A percentile compares a stretch with the other conserved stretches of the same genome.
These are phyloP conservation scores for Rhagonycha fulva DNA, from an alignment of 2,888 invertebrate genomes.

Conservation along the genomic window DNA sequence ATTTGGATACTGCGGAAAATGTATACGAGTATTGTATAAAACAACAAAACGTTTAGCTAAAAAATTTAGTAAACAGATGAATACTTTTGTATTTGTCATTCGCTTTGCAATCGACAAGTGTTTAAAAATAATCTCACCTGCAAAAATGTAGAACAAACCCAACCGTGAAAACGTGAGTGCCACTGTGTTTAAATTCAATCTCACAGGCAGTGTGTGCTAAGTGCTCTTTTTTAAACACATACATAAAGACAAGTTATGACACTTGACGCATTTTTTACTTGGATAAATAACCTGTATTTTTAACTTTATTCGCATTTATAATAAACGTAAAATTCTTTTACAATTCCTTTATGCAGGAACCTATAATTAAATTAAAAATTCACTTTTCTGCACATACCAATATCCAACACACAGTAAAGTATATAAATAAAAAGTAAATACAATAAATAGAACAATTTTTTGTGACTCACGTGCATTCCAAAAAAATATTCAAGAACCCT, in stretches of 20 bases:
- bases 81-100: conserved; percentile 27
- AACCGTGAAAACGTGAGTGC: conserved; percentile 32
- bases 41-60: conserved; percentile 27
- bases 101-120: conserved; percentile 33
- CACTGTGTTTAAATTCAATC: conserved; percentile 34
- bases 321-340: conserved; percentile 28
- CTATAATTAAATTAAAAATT: conserved; percentile 33
- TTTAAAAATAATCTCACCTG: conserved; percentile 39
- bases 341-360: conserved; percentile 32
- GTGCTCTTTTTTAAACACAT: conserved; percentile 37
- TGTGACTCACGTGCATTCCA: background rate
- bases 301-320: conserved; percentile 24
- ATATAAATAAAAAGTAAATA: background rate
- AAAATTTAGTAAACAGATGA: conserved; percentile 25
- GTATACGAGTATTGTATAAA: conserved; percentile 25
- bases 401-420: background rate
- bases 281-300: conserved; percentile 18
- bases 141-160: conserved; percentile 29
- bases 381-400: conserved; percentile 23
- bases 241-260: conserved; percentile 23
- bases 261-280: conserved; percentile 16
- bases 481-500: background rate
- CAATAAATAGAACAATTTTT: background rate
- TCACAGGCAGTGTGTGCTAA: conserved; percentile 34
- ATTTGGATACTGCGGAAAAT: conserved; percentile 35